phyloP scores from a whole-genome alignment of 2,113 vertebrate species.

The Laterallus jamaicensis region DNA sequence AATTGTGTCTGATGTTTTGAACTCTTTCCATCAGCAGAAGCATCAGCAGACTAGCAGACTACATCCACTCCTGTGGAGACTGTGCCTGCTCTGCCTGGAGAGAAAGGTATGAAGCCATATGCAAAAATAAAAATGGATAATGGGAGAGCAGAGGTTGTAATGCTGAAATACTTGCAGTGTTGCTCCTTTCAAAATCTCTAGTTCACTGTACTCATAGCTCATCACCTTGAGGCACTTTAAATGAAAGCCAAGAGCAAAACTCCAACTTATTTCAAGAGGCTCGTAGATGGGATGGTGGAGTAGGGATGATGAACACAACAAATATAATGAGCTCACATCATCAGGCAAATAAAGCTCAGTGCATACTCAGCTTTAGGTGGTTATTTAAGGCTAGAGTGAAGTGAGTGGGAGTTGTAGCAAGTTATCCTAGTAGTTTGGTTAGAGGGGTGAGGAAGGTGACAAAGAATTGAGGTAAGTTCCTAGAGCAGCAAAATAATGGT shows the following conservation, averaged over 20 bases:
- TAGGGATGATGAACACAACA: rapidly evolving
- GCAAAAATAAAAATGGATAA: neutral
- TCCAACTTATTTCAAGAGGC: neutral
- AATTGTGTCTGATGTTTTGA: neutral
- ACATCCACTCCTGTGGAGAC: neutral
- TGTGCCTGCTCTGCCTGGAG: neutral
- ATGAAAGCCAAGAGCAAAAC: neutral
- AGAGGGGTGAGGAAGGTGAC: neutral
- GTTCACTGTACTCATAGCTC: neutral
- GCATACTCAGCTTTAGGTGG: neutral
- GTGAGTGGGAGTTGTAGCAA: neutral
- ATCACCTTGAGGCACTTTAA: neutral
- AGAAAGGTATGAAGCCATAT: neutral
- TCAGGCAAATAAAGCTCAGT: neutral
- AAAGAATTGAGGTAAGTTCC: neutral
- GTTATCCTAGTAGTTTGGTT: neutral
- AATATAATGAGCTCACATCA: neutral
- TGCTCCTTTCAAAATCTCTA: neutral
- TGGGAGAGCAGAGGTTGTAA: neutral
- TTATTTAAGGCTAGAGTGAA: neutral
- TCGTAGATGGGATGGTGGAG: too few relatives aligned
- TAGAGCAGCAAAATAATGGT: neutral
- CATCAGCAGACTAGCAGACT: neutral
- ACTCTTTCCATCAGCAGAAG: neutral
- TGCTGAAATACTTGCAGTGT: neutral